Conservation (phyloP, 2,888 invertebrate genomes). For the Doris montereyensis region DNA sequence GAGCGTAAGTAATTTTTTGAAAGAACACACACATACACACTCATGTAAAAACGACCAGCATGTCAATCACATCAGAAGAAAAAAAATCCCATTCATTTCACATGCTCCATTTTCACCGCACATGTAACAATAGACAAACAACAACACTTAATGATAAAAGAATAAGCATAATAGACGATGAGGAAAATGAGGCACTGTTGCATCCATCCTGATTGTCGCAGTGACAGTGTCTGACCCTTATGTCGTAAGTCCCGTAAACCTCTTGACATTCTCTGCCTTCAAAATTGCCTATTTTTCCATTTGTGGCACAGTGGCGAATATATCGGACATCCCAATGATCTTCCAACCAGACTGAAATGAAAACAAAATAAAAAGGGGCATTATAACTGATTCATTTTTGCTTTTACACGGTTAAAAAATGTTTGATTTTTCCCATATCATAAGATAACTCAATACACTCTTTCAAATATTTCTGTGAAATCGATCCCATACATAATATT, state of each 20-base stretch:
- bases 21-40: too few relatives aligned
- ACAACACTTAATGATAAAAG: background rate
- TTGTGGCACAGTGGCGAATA: slow-evolving; percentile 71
- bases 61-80: too few relatives aligned
- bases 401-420: too few relatives aligned
- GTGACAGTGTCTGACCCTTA: slow-evolving; percentile 72
- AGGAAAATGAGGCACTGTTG: slow-evolving; percentile 52
- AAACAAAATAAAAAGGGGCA: background rate
- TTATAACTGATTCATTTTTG: too few relatives aligned
- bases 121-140: background rate
- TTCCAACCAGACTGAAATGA: slow-evolving; percentile 68
- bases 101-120: too few relatives aligned
- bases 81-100: too few relatives aligned
- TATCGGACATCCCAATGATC: slow-evolving; percentile 71
- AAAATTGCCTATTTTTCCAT: slow-evolving; percentile 68
- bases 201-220: slow-evolving; percentile 74
- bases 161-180: background rate
- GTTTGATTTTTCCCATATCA: too few relatives aligned
- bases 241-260: slow-evolving; percentile 68
- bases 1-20: too few relatives aligned
- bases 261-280: slow-evolving; percentile 71
- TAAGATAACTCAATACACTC: too few relatives aligned
- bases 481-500: too few relatives aligned
- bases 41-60: too few relatives aligned
- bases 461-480: too few relatives aligned